A percentile compares a stretch with the other conserved stretches of the same genome.
Conservation (phyloP, 2,113 vertebrate species). For the Ramphastos sulfuratus region DNA sequence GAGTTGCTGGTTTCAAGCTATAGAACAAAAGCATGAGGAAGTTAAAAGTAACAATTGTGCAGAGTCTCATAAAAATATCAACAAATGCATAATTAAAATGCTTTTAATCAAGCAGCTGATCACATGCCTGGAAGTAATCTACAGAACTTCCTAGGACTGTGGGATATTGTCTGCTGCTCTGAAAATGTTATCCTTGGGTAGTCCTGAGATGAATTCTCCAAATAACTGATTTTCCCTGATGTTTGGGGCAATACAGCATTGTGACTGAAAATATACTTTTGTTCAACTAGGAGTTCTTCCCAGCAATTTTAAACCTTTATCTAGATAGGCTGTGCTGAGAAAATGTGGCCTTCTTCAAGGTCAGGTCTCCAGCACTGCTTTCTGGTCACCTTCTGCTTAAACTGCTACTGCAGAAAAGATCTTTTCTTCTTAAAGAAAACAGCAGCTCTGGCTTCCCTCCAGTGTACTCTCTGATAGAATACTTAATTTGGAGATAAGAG, state of each 20-base stretch:
- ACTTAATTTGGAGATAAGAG: constrained; percentile 4
- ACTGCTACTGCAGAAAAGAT: not conserved
- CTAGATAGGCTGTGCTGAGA: not conserved
- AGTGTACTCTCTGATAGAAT: not conserved
- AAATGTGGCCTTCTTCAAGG: not conserved
- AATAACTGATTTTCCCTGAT: not conserved
- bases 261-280: not conserved
- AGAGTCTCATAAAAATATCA: not conserved
- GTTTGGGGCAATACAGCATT: not conserved
- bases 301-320: not conserved
- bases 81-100: not conserved
- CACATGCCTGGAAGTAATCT: not conserved
- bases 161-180: not conserved
- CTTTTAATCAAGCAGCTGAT: not conserved
- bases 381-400: not conserved
- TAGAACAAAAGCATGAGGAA: not conserved
- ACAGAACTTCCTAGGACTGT: not conserved
- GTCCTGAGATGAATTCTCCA: not conserved
- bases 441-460: not conserved
- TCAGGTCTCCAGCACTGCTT: not conserved
- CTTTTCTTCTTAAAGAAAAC: constrained; percentile 5
- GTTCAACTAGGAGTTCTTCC: not conserved
- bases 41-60: not conserved
- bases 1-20: not conserved
- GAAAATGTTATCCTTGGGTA: not conserved